These are phyloP conservation scores for Edolisoma coerulescens DNA, from an alignment of 2,113 vertebrate genomes.

Conservation along the genomic window DNA sequence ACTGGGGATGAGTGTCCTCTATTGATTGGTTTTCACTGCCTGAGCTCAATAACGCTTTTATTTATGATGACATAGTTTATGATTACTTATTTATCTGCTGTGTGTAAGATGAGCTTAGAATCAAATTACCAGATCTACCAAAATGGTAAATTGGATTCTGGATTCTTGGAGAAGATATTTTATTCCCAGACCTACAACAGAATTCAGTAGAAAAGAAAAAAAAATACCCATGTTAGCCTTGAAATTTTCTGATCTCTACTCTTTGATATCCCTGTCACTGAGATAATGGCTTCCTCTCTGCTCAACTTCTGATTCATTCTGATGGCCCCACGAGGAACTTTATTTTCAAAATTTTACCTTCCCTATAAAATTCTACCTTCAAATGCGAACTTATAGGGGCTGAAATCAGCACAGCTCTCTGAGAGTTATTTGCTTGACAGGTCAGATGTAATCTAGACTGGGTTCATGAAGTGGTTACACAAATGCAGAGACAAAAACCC, in stretches of 20 bases:
- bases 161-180: not conserved
- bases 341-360: not conserved
- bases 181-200: not conserved
- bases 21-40: constrained; percentile 25
- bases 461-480: not conserved
- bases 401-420: not conserved
- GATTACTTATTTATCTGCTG: constrained; percentile 3
- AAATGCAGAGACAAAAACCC: not conserved
- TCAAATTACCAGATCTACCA: not conserved
- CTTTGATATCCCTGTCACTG: not conserved
- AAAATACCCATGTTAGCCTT: too few relatives aligned
- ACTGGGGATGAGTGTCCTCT: constrained; percentile 18
- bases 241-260: not conserved
- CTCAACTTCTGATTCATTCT: not conserved
- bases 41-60: constrained; percentile 16
- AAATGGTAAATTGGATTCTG: not conserved
- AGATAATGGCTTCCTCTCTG: not conserved
- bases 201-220: not conserved
- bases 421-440: not conserved
- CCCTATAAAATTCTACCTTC: not conserved
- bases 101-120: not conserved
- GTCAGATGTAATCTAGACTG: not conserved
- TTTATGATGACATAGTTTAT: not conserved
- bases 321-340: not conserved
- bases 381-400: fast-evolving